Evolutionary conservation across 2,888 invertebrate species (phyloP).

Genomic region (Germaria angustata): DNA sequence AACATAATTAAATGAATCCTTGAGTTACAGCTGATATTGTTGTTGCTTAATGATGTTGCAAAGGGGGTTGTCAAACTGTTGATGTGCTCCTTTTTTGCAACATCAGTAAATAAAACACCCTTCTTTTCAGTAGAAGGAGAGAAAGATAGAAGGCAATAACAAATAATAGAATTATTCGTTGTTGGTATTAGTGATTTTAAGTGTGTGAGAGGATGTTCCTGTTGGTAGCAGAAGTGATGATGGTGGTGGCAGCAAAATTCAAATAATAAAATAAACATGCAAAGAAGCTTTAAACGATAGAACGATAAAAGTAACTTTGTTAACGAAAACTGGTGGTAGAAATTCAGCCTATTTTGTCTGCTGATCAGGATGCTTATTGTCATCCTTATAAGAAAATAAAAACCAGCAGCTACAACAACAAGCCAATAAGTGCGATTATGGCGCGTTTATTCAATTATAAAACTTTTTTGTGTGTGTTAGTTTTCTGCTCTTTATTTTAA

Average conservation of each 20-base stretch:
- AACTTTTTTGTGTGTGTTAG: conserved; percentile 35
- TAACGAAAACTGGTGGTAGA: conserved; percentile 36
- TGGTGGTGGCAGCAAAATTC: not conserved
- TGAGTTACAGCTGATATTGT: not conserved
- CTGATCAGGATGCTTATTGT: conserved; percentile 25
- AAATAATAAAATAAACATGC: conserved; percentile 10
- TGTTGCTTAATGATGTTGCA: conserved; percentile 17
- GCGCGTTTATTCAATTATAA: conserved; percentile 77
- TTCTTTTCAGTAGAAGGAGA: conserved; percentile 8
- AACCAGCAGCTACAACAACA: conserved; percentile 35
- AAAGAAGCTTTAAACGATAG: conserved; percentile 52
- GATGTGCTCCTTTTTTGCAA: conserved; percentile 32
- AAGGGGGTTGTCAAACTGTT: conserved; percentile 60
- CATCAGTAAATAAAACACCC: conserved; percentile 74
- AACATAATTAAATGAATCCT: not conserved
- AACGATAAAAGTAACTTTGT: conserved; percentile 52
- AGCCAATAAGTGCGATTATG: conserved; percentile 69
- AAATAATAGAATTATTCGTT: conserved; percentile 8
- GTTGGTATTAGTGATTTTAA: conserved; percentile 13
- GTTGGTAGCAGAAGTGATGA: not conserved
- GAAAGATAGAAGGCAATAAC: not conserved
- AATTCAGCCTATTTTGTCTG: conserved; percentile 7
- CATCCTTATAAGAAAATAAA: conserved; percentile 29
- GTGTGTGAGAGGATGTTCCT: conserved; percentile 32
- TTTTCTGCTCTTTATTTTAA: conserved; percentile 24